Evolutionary conservation across 2,888 invertebrate genomes (phyloP).

Genomic region (Crioceris asparagi): DNA sequence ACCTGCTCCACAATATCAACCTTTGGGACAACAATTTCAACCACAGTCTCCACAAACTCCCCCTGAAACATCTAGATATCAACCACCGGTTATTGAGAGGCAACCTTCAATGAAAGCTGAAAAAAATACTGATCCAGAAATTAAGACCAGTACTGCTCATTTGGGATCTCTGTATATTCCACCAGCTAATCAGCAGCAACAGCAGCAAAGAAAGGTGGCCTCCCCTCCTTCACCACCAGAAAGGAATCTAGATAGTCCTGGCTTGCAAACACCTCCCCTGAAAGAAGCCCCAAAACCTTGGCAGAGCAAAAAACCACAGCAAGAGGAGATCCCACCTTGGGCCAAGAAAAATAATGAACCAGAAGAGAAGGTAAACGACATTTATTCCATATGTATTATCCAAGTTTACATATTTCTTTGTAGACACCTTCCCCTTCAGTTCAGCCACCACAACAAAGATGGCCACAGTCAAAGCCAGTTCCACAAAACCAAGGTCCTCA

Average conservation of each 20-base stretch:
- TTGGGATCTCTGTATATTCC: constrained; percentile 48
- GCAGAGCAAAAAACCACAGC: constrained; percentile 39
- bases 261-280: constrained; percentile 39
- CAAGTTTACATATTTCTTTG: background rate
- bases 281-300: constrained; percentile 52
- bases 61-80: constrained; percentile 25
- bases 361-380: background rate
- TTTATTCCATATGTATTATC: no score
- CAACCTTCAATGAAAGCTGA: constrained; percentile 13
- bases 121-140: constrained; percentile 15
- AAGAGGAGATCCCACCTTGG: constrained; percentile 43
- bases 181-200: constrained; percentile 31
- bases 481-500: constrained; percentile 18
- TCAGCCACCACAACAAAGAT: constrained; percentile 14
- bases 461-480: constrained; percentile 15
- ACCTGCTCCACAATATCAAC: constrained; percentile 12
- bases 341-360: constrained; percentile 28
- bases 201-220: constrained; percentile 17
- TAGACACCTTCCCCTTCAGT: constrained; percentile 12
- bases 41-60: constrained; percentile 13
- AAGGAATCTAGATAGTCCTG: constrained; percentile 28
- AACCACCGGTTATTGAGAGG: constrained; percentile 25
- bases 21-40: constrained; percentile 21
- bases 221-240: constrained; percentile 26
- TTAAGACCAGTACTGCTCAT: constrained; percentile 29